Conservation (phyloP, 53 echinoderm and acorn worm genomes). For the Zoroaster sp. region DNA sequence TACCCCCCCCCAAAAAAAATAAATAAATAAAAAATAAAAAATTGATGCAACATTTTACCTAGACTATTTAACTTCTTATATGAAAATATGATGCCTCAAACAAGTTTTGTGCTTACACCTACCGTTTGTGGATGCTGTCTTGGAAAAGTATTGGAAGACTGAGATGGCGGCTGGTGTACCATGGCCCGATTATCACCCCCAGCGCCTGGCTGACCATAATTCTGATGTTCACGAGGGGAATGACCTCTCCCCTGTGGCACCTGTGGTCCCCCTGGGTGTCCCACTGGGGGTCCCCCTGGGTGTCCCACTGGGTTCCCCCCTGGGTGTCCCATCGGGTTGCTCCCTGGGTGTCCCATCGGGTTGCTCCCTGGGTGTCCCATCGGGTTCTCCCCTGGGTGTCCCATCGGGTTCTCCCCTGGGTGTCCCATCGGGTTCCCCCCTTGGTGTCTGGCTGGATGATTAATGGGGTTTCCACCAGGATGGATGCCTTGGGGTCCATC, state of each 20-base stretch:
- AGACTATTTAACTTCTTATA: too few species aligned
- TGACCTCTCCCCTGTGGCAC: background rate
- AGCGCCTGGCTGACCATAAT: constrained; percentile 33
- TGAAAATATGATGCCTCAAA: too few species aligned
- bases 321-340: constrained; percentile 10
- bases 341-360: constrained; percentile 1
- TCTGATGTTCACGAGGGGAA: constrained; percentile 28
- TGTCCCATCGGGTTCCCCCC: constrained; percentile 7
- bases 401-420: too few species aligned
- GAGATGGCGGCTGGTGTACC: background rate
- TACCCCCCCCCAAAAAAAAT: too few species aligned
- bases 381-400: background rate
- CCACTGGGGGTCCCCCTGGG: background rate
- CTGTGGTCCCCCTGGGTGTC: background rate
- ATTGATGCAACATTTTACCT: too few species aligned
- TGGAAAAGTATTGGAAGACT: constrained; percentile 44
- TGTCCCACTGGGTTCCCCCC: constrained; percentile 50
- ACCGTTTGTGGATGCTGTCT: constrained; percentile 68
- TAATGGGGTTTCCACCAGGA: background rate
- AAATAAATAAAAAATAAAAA: too few species aligned
- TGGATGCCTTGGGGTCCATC: background rate
- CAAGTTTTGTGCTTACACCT: too few species aligned
- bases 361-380: constrained; percentile 19
- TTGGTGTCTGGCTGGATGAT: background rate
- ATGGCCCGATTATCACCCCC: constrained; percentile 51